Evolutionary conservation across 1,140 invertebrate species (phyloP).

Genomic region (Drosophila sp.): DNA sequence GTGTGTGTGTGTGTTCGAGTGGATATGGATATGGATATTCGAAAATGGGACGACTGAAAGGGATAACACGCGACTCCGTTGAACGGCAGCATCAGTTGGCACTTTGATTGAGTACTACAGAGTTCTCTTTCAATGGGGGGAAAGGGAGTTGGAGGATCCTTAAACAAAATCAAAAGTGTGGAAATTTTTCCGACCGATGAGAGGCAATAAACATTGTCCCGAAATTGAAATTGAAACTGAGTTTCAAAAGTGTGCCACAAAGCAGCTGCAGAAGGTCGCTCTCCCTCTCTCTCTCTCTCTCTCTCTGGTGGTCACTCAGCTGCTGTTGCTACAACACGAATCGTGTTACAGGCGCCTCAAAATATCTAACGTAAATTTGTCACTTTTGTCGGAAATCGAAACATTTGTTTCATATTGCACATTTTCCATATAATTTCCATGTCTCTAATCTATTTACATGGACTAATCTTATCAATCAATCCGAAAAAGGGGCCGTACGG

Average conservation of each 20-base stretch:
- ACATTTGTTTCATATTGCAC: constrained; percentile 72
- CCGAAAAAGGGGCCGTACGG: not conserved
- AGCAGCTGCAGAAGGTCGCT: constrained; percentile 13
- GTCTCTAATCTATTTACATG: constrained; percentile 61
- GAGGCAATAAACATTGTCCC: constrained; percentile 61
- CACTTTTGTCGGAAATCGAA: constrained; percentile 48
- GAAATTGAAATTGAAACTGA: constrained; percentile 34
- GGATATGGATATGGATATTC: constrained; percentile 11
- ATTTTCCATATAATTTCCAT: constrained; percentile 65
- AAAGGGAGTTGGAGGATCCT: constrained; percentile 34
- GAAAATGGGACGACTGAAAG: constrained; percentile 36
- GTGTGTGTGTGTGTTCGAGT: constrained; percentile 27
- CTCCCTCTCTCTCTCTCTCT: not conserved
- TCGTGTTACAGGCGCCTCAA: constrained; percentile 43
- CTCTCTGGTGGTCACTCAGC: constrained; percentile 21
- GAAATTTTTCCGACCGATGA: constrained; percentile 57
- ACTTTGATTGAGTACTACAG: constrained; percentile 38
- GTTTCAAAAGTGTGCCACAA: constrained; percentile 18
- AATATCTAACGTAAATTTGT: constrained; percentile 6
- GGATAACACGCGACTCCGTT: constrained; percentile 62
- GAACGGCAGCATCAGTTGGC: constrained; percentile 55
- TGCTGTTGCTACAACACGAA: constrained; percentile 33
- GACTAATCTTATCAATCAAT: constrained; percentile 69
- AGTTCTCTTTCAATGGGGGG: not conserved
- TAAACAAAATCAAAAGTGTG: constrained; percentile 75